Evolutionary conservation across 1,140 invertebrate species (phyloP), one percentile per base, ranked within the genome.

Genomic region (Cydia amplana): DNA sequence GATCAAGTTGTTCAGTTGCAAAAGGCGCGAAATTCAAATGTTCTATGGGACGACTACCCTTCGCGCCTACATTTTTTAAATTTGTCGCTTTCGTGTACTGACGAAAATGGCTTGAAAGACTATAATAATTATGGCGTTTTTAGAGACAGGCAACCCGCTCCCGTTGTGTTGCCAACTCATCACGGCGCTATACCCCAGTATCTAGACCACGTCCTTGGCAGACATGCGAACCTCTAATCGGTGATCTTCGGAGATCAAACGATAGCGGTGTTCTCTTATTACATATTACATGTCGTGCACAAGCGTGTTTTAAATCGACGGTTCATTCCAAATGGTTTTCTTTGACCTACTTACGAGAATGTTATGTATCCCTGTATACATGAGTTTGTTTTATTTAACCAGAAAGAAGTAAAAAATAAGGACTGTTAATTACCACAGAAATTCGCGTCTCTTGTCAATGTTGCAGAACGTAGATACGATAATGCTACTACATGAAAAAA

Each of bases 201-300:
- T 73, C 46, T 51, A 73, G 72, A 73, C 72, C 40, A 74, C 74
- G 76, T 73, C 76, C 64, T 75, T 80, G 75, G 78, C 80, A 80
- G 80, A 76, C 80, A 82, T 82, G 79, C 78, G 78, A 78, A 78
- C 78, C 74, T 77, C 77, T 79, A 82, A 82, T 82, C 77, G 75
- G 72, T 72, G 75, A 79, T 74, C 51, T 82, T 79, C 60, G 75
- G 60, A 82, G 75, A 82, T 82, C 77, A 75, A 18, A 43, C 78
- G 79, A 82, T 80, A 74, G 4, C 77, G 79, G 75, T 77, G 77
- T 78, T 74, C 76, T 74, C 74, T 77, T 74, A 77, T 73, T 78
- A 77, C 76, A 75, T 74, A 77, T 73, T 78, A 77, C 76, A 75
- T 60, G 80, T 82, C 73, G 20, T 65, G 73, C 74, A 74, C 67